These are phyloP conservation scores for Standfussiana lucernea DNA, from an alignment of 2,888 invertebrate species.

Conservation along the genomic window DNA sequence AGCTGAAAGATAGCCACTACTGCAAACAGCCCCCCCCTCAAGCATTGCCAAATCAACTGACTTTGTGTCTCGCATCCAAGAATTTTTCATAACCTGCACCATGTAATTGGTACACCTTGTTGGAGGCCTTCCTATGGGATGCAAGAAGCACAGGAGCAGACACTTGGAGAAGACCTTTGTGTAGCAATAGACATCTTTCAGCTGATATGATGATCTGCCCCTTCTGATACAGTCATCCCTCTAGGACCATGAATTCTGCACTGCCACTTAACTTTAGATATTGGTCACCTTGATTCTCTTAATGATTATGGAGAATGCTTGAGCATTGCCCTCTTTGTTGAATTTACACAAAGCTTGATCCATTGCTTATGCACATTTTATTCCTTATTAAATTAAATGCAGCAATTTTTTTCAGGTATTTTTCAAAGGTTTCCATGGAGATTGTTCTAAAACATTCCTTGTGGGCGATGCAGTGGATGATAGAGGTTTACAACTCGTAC, in stretches of 20 bases:
- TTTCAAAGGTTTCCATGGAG: constrained; percentile 96
- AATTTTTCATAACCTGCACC: neutral
- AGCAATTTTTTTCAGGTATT: constrained; percentile 91
- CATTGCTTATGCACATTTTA: neutral
- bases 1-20: neutral
- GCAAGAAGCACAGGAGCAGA: too few relatives aligned
- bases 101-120: neutral
- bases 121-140: neutral
- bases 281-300: neutral
- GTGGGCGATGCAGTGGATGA: constrained; percentile 95
- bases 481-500: constrained; percentile 92
- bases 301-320: too few relatives aligned
- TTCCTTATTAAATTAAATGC: neutral
- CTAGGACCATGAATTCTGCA: too few relatives aligned
- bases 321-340: neutral
- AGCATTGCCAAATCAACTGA: neutral
- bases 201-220: too few relatives aligned
- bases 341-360: neutral
- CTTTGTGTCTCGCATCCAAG: neutral
- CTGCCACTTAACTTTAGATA: too few relatives aligned
- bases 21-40: neutral
- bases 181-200: too few relatives aligned
- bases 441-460: constrained; percentile 96
- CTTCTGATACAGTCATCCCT: neutral
- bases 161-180: too few relatives aligned